phyloP scores from a whole-genome alignment of 2,113 vertebrate species.

The Cacatua alba region DNA sequence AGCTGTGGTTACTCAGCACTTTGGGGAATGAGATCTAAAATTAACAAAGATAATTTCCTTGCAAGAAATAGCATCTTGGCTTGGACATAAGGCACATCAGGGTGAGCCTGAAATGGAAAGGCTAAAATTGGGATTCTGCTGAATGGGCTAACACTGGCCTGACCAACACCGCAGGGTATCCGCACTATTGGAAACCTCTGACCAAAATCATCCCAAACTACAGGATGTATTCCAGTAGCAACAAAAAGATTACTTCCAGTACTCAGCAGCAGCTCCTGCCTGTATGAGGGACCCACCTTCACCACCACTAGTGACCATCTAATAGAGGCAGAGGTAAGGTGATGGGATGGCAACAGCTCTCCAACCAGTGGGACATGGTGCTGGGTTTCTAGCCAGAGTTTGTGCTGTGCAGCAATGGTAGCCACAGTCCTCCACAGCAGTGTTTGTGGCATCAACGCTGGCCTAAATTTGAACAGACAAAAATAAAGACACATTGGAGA shows the following conservation, averaged over 20 bases:
- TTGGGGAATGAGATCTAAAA: not conserved
- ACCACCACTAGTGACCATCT: not conserved
- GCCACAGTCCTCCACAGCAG: not conserved
- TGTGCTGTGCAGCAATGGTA: not conserved
- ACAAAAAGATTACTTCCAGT: not conserved
- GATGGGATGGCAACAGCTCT: not conserved
- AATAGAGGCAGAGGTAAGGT: not conserved
- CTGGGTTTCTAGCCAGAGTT: not conserved
- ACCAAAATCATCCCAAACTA: not conserved
- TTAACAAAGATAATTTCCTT: not conserved
- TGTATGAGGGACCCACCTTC: not conserved
- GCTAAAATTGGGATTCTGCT: slow-evolving; percentile 14
- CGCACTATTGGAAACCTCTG: not conserved
- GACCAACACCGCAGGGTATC: not conserved
- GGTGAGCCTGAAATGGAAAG: not conserved
- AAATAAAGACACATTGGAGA: not conserved
- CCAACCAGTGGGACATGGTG: not conserved
- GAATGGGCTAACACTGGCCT: not conserved
- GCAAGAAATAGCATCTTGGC: slow-evolving; percentile 5
- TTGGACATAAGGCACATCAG: not conserved
- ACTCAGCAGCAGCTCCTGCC: not conserved
- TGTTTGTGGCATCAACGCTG: not conserved
- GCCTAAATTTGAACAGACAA: not conserved
- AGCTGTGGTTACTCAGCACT: not conserved
- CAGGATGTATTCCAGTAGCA: not conserved